These are phyloP conservation scores for Alsophila aescularia DNA, from an alignment of 2,888 invertebrate genomes.

Conservation along the genomic window DNA sequence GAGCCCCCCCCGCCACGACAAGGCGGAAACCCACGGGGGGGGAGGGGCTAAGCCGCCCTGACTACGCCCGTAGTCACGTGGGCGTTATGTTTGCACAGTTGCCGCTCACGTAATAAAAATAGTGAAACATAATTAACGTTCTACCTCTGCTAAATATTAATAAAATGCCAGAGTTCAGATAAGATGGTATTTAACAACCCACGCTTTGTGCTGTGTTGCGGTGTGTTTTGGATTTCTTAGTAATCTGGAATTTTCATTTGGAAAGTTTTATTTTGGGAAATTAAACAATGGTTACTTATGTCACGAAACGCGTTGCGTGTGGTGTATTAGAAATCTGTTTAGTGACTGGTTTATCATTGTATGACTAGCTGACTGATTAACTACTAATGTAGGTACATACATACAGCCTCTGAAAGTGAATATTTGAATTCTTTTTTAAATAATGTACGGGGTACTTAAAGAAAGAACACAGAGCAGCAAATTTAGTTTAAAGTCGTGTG, in stretches of 20 bases:
- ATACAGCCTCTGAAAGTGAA: too few relatives aligned
- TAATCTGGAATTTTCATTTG: not conserved
- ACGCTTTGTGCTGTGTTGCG: conserved; percentile 9
- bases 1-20: too few relatives aligned
- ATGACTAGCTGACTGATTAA: too few relatives aligned
- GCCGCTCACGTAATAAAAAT: conserved; percentile 9
- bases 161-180: conserved; percentile 15
- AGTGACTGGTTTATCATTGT: too few relatives aligned
- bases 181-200: conserved; percentile 13
- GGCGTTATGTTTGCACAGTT: not conserved
- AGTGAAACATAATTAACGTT: conserved; percentile 11
- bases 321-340: too few relatives aligned
- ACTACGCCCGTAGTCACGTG: not conserved
- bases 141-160: conserved; percentile 2
- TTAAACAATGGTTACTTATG: not conserved
- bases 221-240: not conserved
- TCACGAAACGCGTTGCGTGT: too few relatives aligned
- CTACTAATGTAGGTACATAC: too few relatives aligned
- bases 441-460: too few relatives aligned
- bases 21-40: too few relatives aligned
- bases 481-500: too few relatives aligned
- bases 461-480: too few relatives aligned
- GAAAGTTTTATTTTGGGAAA: not conserved
- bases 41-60: not conserved
- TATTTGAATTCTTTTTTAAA: too few relatives aligned